phyloP scores from a whole-genome alignment of 2,113 vertebrate species.

The Mustelus asterias region DNA sequence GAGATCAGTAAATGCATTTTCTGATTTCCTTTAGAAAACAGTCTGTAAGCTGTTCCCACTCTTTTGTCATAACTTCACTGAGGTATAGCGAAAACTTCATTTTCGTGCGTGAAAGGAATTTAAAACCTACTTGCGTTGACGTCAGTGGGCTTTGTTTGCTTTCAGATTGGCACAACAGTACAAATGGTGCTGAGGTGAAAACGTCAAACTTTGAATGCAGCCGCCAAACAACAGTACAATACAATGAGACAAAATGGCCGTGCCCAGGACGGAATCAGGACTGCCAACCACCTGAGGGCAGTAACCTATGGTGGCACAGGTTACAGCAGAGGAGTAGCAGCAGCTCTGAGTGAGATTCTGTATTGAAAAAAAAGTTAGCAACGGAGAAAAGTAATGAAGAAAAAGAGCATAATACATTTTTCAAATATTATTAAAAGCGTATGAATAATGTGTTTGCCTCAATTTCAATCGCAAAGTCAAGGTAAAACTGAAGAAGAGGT shows the following conservation, averaged over 20 bases:
- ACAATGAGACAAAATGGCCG: too few species aligned
- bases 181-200: too few species aligned
- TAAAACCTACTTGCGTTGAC: not conserved
- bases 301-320: too few species aligned
- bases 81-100: not conserved
- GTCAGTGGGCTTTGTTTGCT: too few species aligned
- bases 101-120: not conserved
- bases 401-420: not conserved
- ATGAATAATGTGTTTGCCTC: not conserved
- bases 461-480: not conserved
- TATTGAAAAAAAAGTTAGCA: not conserved
- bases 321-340: not conserved
- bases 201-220: too few species aligned
- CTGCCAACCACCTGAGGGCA: too few species aligned
- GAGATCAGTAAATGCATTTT: not conserved
- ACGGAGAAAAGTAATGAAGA: not conserved
- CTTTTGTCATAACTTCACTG: not conserved
- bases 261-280: too few species aligned
- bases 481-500: not conserved
- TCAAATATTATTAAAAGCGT: not conserved
- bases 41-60: not conserved
- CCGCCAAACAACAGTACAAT: too few species aligned
- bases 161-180: too few species aligned
- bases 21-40: not conserved
- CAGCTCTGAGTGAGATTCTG: not conserved